Evolutionary conservation across 1,140 invertebrate species (phyloP).

Genomic region (Dendroctonus valens): DNA sequence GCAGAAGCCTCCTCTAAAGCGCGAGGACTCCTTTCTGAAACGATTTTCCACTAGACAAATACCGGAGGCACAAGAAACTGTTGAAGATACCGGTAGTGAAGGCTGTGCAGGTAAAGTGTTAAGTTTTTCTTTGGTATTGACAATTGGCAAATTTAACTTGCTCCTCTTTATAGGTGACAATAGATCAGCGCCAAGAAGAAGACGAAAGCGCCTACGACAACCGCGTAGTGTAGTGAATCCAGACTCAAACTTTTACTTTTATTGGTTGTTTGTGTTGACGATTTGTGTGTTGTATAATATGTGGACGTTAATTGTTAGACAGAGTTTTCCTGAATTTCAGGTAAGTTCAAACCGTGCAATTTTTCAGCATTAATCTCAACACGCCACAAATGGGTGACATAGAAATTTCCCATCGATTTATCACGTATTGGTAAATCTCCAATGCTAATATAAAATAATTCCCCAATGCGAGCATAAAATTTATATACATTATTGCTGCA

Average conservation of each 20-base stretch:
- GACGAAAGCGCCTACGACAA: constrained; percentile 64
- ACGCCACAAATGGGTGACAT: too few species aligned
- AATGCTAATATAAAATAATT: too few species aligned
- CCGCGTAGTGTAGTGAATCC: constrained; percentile 90
- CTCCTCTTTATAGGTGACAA: constrained; percentile 52
- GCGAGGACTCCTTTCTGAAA: constrained; percentile 93
- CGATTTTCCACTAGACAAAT: constrained; percentile 90
- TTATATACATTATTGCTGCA: too few species aligned
- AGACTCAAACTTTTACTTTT: constrained; percentile 93
- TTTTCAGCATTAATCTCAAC: too few species aligned
- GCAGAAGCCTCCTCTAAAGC: constrained; percentile 79
- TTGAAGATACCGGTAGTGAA: constrained; percentile 68
- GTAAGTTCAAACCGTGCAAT: constrained; percentile 50
- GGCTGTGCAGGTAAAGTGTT: constrained; percentile 53
- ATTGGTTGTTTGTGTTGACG: constrained; percentile 89
- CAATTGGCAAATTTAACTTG: not conserved
- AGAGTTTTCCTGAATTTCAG: constrained; percentile 90
- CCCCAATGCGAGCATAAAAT: too few species aligned
- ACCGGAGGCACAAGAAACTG: constrained; percentile 80
- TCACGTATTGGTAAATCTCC: too few species aligned
- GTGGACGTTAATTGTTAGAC: constrained; percentile 92
- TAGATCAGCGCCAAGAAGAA: constrained; percentile 57
- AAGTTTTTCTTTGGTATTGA: not conserved
- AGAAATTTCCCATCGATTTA: too few species aligned
- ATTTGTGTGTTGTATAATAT: constrained; percentile 90